Evolutionary conservation across 2,113 vertebrate genomes (phyloP).

Genomic region (Notothenia coriiceps): DNA sequence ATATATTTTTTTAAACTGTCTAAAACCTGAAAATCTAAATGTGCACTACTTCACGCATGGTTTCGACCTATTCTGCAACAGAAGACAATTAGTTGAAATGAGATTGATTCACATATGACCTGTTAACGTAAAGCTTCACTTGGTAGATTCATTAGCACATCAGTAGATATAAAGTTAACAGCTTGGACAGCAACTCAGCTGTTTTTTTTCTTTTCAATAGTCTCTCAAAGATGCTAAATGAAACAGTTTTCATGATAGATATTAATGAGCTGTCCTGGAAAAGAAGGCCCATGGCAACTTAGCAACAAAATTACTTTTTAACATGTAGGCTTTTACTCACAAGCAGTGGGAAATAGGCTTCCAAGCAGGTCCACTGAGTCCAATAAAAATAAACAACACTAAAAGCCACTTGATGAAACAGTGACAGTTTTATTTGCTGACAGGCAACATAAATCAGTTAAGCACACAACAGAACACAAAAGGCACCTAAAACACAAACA

Average conservation of each 20-base stretch:
- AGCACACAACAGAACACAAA: constrained; percentile 3
- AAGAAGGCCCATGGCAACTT: constrained; percentile 47
- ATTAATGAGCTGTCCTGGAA: constrained; percentile 59
- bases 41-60: neutral
- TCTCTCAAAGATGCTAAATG: constrained; percentile 47
- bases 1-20: no score
- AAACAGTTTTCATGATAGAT: constrained; percentile 40
- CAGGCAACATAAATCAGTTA: constrained; percentile 41
- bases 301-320: constrained; percentile 54
- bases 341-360: constrained; percentile 35
- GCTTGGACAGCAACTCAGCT: neutral
- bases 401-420: constrained; percentile 46
- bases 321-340: constrained; percentile 29
- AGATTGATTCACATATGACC: constrained; percentile 1
- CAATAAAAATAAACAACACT: constrained; percentile 65
- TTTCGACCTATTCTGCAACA: neutral
- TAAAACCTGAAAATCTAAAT: neutral
- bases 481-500: neutral
- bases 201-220: constrained; percentile 27
- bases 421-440: constrained; percentile 63
- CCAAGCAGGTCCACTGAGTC: constrained; percentile 42
- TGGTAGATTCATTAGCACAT: constrained; percentile 14
- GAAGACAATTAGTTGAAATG: neutral
- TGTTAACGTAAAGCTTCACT: neutral
- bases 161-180: neutral